Percentiles rank a stretch among this genome's conserved stretches.
Conservation (phyloP, 2,113 vertebrate genomes). For the Corydoras sp. region DNA sequence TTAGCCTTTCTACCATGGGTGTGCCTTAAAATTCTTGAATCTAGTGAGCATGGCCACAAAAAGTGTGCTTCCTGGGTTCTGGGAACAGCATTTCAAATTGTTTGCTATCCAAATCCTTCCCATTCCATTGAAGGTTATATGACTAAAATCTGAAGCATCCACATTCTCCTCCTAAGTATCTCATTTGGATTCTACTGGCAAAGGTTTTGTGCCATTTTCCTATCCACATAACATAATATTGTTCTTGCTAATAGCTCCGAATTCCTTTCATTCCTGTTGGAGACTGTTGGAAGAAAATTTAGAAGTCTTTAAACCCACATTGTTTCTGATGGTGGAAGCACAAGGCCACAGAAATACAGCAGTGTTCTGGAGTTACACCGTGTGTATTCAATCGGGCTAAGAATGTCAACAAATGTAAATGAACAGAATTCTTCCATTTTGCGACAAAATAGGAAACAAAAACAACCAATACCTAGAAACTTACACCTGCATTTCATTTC, state of each 20-base stretch:
- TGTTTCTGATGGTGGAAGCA: slow-evolving; percentile 22
- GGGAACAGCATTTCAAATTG: slow-evolving; percentile 24
- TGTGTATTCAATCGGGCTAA: not conserved
- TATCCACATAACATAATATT: slow-evolving; percentile 44
- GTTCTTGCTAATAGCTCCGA: slow-evolving; percentile 38
- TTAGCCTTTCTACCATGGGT: slow-evolving; percentile 1
- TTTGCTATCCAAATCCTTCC: slow-evolving; percentile 27
- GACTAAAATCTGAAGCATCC: slow-evolving; percentile 9
- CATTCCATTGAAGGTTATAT: slow-evolving; percentile 20
- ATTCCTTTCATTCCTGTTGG: slow-evolving; percentile 40
- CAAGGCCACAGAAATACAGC: not conserved
- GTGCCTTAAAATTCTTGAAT: slow-evolving; percentile 29
- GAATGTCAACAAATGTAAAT: too few relatives aligned
- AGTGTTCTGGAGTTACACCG: not conserved
- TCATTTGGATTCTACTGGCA: not conserved
- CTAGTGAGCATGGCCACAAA: slow-evolving; percentile 20
- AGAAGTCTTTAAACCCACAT: slow-evolving; percentile 35
- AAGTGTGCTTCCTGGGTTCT: slow-evolving; percentile 30
- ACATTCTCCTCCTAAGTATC: slow-evolving; percentile 19
- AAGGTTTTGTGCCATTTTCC: slow-evolving; percentile 28
- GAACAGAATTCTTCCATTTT: too few relatives aligned
- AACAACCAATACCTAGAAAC: too few relatives aligned
- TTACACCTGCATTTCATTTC: too few relatives aligned
- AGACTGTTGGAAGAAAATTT: slow-evolving; percentile 28
- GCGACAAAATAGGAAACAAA: too few relatives aligned